These are phyloP conservation scores for Sipha flava DNA, from an alignment of 1,140 invertebrate genomes.

Conservation along the genomic window DNA sequence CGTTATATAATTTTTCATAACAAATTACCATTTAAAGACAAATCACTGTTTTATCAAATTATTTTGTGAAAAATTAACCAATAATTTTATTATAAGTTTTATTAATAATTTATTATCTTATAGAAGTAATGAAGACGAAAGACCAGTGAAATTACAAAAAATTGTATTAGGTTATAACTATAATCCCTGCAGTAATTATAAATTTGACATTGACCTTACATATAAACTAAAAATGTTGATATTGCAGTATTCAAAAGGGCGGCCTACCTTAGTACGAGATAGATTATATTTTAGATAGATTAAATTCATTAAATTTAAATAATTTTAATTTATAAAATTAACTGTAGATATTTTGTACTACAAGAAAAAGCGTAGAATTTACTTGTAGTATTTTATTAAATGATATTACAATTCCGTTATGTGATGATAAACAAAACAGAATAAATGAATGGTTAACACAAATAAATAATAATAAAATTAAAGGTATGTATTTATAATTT, in stretches of 20 bases:
- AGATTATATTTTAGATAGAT: not conserved
- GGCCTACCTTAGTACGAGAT: slow-evolving; percentile 59
- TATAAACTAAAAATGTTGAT: slow-evolving; percentile 64
- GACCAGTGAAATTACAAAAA: slow-evolving; percentile 63
- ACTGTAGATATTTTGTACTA: slow-evolving; percentile 63
- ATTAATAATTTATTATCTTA: not conserved
- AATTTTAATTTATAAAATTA: not conserved
- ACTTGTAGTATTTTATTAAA: slow-evolving; percentile 55
- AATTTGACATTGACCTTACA: slow-evolving; percentile 66
- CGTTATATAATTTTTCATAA: not conserved
- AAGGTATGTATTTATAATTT: slow-evolving; percentile 46
- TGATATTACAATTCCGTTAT: slow-evolving; percentile 51
- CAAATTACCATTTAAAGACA: not conserved
- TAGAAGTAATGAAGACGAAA: slow-evolving; percentile 59
- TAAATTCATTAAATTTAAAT: not conserved
- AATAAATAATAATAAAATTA: slow-evolving; percentile 51
- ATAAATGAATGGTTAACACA: slow-evolving; percentile 41
- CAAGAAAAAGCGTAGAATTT: slow-evolving; percentile 61
- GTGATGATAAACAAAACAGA: slow-evolving; percentile 48
- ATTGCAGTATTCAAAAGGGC: slow-evolving; percentile 58
- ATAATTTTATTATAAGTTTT: not conserved
- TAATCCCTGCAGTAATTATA: slow-evolving; percentile 53
- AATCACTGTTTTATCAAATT: too few relatives aligned
- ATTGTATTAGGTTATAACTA: slow-evolving; percentile 59
- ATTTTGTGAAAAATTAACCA: not conserved